Percentiles rank a stretch among this genome's conserved stretches.
Conservation (phyloP, 2,888 invertebrate genomes). For the Pilophorus perplexus region DNA sequence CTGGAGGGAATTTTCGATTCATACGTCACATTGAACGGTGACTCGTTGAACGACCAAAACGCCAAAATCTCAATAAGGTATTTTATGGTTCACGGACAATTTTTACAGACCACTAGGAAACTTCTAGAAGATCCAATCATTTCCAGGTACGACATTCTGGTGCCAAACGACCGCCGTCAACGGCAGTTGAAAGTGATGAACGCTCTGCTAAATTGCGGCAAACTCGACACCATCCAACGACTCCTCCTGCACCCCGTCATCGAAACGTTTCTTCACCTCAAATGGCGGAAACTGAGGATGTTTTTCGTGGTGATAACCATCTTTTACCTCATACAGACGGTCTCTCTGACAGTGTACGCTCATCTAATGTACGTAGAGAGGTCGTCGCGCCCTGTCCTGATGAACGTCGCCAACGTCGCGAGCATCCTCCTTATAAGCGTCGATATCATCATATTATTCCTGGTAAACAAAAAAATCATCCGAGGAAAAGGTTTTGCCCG, state of each 20-base stretch:
- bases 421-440: slow-evolving; percentile 34
- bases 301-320: slow-evolving; percentile 59
- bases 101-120: too few species aligned
- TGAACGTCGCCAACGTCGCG: slow-evolving; percentile 15
- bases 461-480: too few species aligned
- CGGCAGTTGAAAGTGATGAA: slow-evolving; percentile 59
- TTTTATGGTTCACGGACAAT: too few species aligned
- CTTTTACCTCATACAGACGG: slow-evolving; percentile 56
- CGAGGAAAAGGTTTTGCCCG: too few species aligned
- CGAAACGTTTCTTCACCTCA: slow-evolving; percentile 59
- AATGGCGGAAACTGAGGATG: slow-evolving; percentile 59
- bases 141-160: slow-evolving; percentile 56
- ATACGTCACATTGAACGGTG: slow-evolving; percentile 56
- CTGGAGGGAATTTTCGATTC: slow-evolving; percentile 58
- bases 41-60: slow-evolving; percentile 54
- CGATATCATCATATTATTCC: slow-evolving; percentile 34
- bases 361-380: slow-evolving; percentile 42
- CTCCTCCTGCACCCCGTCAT: slow-evolving; percentile 60
- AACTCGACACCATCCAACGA: slow-evolving; percentile 55
- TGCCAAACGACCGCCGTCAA: slow-evolving; percentile 39
- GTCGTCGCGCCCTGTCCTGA: not conserved
- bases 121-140: too few species aligned
- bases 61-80: slow-evolving; percentile 52
- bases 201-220: slow-evolving; percentile 58
- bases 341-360: slow-evolving; percentile 56